Conservation (phyloP, 2,888 invertebrate genomes). For the Cerceris rybyensis region DNA sequence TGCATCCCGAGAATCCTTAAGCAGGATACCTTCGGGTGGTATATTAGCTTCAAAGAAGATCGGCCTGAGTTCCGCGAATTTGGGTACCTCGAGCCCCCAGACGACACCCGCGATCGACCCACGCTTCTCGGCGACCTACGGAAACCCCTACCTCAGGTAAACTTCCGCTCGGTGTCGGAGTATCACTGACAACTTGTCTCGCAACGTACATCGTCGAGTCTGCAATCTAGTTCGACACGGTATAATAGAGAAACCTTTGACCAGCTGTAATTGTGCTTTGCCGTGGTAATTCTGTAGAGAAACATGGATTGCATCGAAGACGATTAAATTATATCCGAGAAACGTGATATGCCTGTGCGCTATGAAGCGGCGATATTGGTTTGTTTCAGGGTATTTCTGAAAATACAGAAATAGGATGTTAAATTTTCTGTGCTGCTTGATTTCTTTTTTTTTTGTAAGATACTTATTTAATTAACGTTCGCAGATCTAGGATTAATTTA, state of each 20-base stretch:
- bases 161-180: conserved; percentile 63
- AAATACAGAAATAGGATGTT: too few species aligned
- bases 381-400: too few species aligned
- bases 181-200: conserved; percentile 23
- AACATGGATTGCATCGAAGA: conserved; percentile 25
- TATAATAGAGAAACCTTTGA: conserved; percentile 49
- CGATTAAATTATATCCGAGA: conserved; percentile 41
- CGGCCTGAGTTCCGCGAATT: conserved; percentile 79
- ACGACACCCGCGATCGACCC: conserved; percentile 87
- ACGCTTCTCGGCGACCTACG: conserved; percentile 93
- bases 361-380: neutral
- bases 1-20: conserved; percentile 79
- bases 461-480: too few species aligned
- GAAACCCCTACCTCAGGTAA: conserved; percentile 92
- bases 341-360: conserved; percentile 19
- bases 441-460: too few species aligned
- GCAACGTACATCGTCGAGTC: conserved; percentile 28
- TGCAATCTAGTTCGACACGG: conserved; percentile 46
- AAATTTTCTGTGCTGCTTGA: too few species aligned
- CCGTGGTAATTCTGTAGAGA: conserved; percentile 31
- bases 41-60: conserved; percentile 80
- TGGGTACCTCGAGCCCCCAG: conserved; percentile 75
- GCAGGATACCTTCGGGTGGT: conserved; percentile 78
- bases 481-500: too few species aligned
- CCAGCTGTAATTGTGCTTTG: conserved; percentile 44